Evolutionary conservation across 2,797 vertebrate genomes (phyloP), one percentile per base, ranked within the genome.

Genomic region (Oreortyx pictus): DNA sequence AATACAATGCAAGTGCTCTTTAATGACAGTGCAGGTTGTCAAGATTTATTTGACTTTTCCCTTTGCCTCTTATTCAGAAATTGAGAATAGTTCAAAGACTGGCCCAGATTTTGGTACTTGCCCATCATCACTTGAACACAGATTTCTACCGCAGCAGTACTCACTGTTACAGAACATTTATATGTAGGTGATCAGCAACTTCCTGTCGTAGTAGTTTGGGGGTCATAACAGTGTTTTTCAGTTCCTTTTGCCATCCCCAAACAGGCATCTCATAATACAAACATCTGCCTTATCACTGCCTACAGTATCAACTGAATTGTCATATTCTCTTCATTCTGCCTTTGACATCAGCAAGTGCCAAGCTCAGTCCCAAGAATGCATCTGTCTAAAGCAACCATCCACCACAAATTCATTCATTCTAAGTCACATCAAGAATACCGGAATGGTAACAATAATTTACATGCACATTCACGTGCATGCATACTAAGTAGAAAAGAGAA

Each of bases 141-240:
- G 17, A 47, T 71, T 81, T 85, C 86, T 60, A 50, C 24, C 31
- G 31, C 61, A 75, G 67, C 64, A 89, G 37, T 16, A 2, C 73
- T 61, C 54, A 43, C 5, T 9, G 52, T 82, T 93, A 86, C 47
- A 78, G 7, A 7, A 75, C 18, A 44, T 59, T 89, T 77, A 89
- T 43, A 64, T n/a, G 41, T 5, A 82, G 73, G 70, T 65, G 72
- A 92, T 35, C 57, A 41, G 39, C 39, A 41, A 41, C 39, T 41
- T 41, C 39, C 39, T 41, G 39, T 41, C 13, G 13, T 41, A 41
- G 39, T 61, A 75, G 62, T 61, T 76, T 92, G 86, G 8, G 14
- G 49, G 68, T 85, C 80, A 67, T 57, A 87, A n/a, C 67, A 85
- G 24, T 89, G 75, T 70, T 39, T 93, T 84, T 90, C 24, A 92